These are phyloP conservation scores for Leguminivora glycinivorella DNA, from an alignment of 1,140 invertebrate genomes.

Conservation along the genomic window DNA sequence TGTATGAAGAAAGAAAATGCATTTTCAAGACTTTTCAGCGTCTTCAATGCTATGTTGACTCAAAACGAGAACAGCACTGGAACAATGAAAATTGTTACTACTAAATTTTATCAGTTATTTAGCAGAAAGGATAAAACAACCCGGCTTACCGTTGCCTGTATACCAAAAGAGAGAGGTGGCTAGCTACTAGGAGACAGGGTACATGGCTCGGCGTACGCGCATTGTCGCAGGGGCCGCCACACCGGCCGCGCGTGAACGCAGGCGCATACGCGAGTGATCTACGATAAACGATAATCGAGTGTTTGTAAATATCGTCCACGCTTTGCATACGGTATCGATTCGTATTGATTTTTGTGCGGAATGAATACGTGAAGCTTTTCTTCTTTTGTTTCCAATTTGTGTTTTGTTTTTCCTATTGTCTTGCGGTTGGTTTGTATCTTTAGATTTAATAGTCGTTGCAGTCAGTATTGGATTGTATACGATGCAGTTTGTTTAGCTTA, in stretches of 20 bases:
- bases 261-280: conserved; percentile 38
- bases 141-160: conserved; percentile 43
- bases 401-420: not conserved
- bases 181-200: conserved; percentile 57
- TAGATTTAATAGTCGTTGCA: not conserved
- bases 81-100: not conserved
- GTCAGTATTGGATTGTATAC: too few relatives aligned
- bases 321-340: conserved; percentile 11
- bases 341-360: conserved; percentile 25
- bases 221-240: conserved; percentile 68
- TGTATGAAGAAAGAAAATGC: too few relatives aligned
- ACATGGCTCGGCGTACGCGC: conserved; percentile 59
- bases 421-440: not conserved
- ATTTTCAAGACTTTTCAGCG: too few relatives aligned
- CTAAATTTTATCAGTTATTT: not conserved
- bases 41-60: too few relatives aligned
- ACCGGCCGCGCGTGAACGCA: conserved; percentile 59
- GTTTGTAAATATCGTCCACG: conserved; percentile 36
- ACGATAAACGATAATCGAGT: conserved; percentile 44
- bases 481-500: not conserved
- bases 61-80: too few relatives aligned
- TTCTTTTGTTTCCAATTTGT: not conserved
- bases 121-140: conserved; percentile 21
- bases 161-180: conserved; percentile 74
- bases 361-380: conserved; percentile 11